A percentile compares a stretch with the other conserved stretches of the same genome.
Evolutionary conservation across 1,140 invertebrate genomes (phyloP).

Genomic region (Whitmania pigra): DNA sequence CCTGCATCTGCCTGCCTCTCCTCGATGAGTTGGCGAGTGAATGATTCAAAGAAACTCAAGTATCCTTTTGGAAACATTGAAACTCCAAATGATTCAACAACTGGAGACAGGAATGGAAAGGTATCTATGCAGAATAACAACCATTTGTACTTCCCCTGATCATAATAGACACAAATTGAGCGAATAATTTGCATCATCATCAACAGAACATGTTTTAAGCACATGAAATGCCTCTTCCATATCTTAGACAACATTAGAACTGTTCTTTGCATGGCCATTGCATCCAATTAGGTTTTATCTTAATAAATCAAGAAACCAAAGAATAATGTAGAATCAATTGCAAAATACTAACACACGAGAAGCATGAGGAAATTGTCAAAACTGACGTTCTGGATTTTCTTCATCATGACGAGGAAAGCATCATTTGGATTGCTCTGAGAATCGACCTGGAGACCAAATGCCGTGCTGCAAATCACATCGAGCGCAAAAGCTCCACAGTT

Average conservation of each 20-base stretch:
- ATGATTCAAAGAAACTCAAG: constrained; percentile 12
- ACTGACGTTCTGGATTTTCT: constrained; percentile 26
- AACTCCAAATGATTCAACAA: constrained; percentile 8
- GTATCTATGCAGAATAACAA: constrained; percentile 1
- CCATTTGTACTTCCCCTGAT: neutral
- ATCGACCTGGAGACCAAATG: constrained; percentile 50
- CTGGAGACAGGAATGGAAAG: constrained; percentile 14
- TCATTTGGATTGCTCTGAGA: constrained; percentile 44
- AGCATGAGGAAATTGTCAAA: constrained; percentile 1
- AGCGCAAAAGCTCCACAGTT: constrained; percentile 44
- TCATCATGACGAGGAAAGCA: constrained; percentile 33
- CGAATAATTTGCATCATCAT: neutral
- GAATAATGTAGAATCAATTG: too few species aligned
- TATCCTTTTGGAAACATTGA: constrained; percentile 17
- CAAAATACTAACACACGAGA: neutral
- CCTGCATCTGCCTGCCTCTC: neutral
- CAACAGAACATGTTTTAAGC: too few species aligned
- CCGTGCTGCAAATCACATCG: constrained; percentile 50
- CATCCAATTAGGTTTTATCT: too few species aligned
- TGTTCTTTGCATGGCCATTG: too few species aligned
- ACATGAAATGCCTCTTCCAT: too few species aligned
- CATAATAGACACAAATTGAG: neutral
- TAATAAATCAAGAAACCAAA: too few species aligned
- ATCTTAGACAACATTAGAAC: too few species aligned
- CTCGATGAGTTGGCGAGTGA: neutral